phyloP scores from a whole-genome alignment of 2,888 invertebrate species.

The Acleris sparsana region DNA sequence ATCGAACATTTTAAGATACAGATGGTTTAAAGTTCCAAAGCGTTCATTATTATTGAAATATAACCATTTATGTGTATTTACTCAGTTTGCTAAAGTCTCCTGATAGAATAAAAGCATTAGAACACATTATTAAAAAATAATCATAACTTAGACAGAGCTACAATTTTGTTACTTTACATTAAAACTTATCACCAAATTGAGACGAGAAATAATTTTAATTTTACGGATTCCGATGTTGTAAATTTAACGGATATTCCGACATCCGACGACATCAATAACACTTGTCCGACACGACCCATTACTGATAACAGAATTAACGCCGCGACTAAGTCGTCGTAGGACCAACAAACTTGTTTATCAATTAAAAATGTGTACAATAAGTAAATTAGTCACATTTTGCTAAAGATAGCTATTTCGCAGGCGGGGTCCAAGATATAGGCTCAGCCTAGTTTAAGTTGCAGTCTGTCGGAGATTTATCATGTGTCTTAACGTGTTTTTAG shows the following conservation, averaged over 20 bases:
- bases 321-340: slow-evolving; percentile 5
- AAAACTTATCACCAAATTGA: background rate
- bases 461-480: too few relatives aligned
- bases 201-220: background rate
- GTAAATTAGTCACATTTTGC: background rate
- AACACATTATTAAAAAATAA: background rate
- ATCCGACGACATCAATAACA: slow-evolving; percentile 1
- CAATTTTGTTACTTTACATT: background rate
- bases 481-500: too few relatives aligned
- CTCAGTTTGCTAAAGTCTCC: too few relatives aligned
- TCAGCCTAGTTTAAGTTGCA: too few relatives aligned
- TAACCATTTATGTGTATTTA: too few relatives aligned
- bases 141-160: too few relatives aligned
- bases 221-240: background rate
- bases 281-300: slow-evolving; percentile 15
- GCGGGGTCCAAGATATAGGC: too few relatives aligned
- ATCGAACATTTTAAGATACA: too few relatives aligned
- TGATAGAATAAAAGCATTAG: background rate
- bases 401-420: background rate
- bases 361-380: background rate
- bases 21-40: too few relatives aligned
- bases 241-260: background rate
- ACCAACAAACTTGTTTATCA: background rate
- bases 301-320: slow-evolving; percentile 24
- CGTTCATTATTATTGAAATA: too few relatives aligned